Conservation (phyloP, 2,113 vertebrate species). For the Takifugu flavidus region DNA sequence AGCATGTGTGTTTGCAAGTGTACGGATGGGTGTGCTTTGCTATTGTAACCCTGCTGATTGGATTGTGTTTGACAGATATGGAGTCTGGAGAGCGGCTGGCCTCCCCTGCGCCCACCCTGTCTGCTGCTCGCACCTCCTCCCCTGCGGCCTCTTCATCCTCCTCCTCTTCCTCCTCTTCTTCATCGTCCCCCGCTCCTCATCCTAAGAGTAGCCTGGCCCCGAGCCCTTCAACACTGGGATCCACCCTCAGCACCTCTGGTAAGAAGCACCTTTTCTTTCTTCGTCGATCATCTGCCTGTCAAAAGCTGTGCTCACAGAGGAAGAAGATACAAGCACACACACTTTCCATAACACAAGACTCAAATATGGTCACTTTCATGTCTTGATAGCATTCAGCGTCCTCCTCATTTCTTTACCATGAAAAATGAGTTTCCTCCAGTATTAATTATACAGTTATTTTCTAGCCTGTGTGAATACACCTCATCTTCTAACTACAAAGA, state of each 20-base stretch:
- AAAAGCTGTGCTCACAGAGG: conserved; percentile 2
- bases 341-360: neutral
- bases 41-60: conserved; percentile 72
- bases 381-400: conserved; percentile 51
- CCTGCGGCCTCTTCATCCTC: conserved; percentile 76
- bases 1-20: conserved; percentile 44
- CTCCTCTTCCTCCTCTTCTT: conserved; percentile 74
- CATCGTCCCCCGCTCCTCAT: conserved; percentile 73
- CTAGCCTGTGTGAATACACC: conserved; percentile 59
- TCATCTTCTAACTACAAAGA: conserved; percentile 58
- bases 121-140: conserved; percentile 82
- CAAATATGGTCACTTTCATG: conserved; percentile 56
- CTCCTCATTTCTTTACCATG: conserved; percentile 53
- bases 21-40: conserved; percentile 62
- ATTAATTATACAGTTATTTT: conserved; percentile 74
- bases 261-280: conserved; percentile 54
- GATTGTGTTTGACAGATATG: conserved; percentile 87
- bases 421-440: conserved; percentile 59
- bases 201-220: conserved; percentile 86
- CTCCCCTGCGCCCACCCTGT: conserved; percentile 82
- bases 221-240: conserved; percentile 81
- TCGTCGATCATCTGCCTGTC: conserved; percentile 25
- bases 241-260: conserved; percentile 88
- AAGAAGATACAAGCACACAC: conserved; percentile 18
- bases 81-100: conserved; percentile 95